Base-by-base conservation (phyloP, 2,888 invertebrate genomes). In the Villa cingulata region DNA sequence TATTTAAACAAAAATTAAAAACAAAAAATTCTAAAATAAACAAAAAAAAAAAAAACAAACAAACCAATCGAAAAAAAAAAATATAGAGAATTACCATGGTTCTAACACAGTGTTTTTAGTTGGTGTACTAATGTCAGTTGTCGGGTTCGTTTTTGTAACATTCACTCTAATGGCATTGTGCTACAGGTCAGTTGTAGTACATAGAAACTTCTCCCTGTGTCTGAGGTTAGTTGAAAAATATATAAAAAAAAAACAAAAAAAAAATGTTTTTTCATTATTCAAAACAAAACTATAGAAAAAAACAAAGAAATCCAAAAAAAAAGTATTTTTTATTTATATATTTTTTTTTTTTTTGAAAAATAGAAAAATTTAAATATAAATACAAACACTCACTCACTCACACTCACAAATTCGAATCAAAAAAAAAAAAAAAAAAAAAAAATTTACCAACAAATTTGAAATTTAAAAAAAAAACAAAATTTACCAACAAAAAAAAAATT, bases 151-250 rank as follows among this genome's bases (percentile, higher is more conserved):
- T 81, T 92, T 92, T 85, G 83, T 92, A 80, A 83, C 90, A 80
- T 92, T 92, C 84, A 90, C 92, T 79, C 85, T 90, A 81, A 86
- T 92, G 86, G 92, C 92, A 80, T 86, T 92, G 81, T 92, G 92
- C 87, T 92, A 92, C 88, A 89, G 91, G 89, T 90, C 89, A 88
- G 89, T 89, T 82, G 89, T 89, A 86, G 89, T 90, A 83, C 88
- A 90, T 87, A 88, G 87, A 87, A 89, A 88, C 86, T 86, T 88
- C 87, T 88, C 86, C 85, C 86, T 88, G 83, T 89, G 89, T 84
- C 86, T 89, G 86, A 89, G 89, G 89, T 90, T 88, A 89, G 89
- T 89, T 84, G 82, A 85, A 86, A 86, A 85, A 83, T 81, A 77
- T 78, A 79, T 65, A 65, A 63, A 65, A 67, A 66, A 66, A 46